Evolutionary conservation across 1,140 invertebrate species (phyloP), one percentile per base, ranked within the genome.

Genomic region (Nasonia giraulti): DNA sequence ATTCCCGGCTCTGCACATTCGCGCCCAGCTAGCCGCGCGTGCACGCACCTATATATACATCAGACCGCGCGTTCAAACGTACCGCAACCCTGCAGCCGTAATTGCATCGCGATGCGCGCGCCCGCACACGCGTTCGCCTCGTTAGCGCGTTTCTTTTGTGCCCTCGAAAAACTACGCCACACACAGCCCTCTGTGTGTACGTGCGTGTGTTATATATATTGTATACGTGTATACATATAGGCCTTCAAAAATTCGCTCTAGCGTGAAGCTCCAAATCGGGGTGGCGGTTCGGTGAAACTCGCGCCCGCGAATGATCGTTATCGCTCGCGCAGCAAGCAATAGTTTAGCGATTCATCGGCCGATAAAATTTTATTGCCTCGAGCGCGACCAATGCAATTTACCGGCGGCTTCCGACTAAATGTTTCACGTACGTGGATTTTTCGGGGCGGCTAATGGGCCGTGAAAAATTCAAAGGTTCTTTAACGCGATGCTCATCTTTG

Each of bases 261-360:
- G 17, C 23, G 23, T 17, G 69, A 11, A n/a, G 2, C 69, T 44
- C 40, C 40, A 10, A 44, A 44, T 44, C 10, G 8, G 33, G 3
- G 33, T 37, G 33, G 33, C 33, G 3, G 27, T 27, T 27, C 27
- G 27, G 40, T 44, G 40, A 27, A 33, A 20, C 14, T n/a, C 47
- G 47, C 12, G 12, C n/a, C 20, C 17, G 68, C 79, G 10, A 11
- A 37, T 31, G 69, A 68, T 83, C 55, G 55, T 75, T 82, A 82
- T 83, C 55, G 12, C 27, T 20, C n/a, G 17, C 10, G 55, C 17
- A 17, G 20, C 47, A 33, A 37, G 37, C 47, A 77, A 83, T 68
- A 83, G 74, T 77, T 83, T 83, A 47, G 40, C 82, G 74, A 83
- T 83, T 77, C 55, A 47, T 68, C 82, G 23, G 37, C 4, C 73